Percentiles rank a stretch among this genome's conserved stretches.
Evolutionary conservation across 2,888 invertebrate species (phyloP).

Genomic region (Hyppa rectilinea): DNA sequence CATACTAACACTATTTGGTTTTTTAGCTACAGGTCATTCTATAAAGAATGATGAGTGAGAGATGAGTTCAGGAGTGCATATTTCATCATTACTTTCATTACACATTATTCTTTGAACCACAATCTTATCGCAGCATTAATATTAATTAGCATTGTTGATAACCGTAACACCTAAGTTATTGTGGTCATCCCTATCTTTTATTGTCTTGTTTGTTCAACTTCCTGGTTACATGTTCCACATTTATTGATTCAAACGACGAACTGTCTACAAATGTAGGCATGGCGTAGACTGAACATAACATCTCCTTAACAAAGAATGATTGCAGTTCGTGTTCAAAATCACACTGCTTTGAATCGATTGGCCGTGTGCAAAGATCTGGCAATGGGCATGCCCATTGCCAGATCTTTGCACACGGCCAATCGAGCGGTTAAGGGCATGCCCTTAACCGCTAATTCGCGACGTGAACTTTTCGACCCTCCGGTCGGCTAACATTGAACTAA

Average conservation of each 20-base stretch:
- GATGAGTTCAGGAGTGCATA: background rate
- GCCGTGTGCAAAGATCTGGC: slow-evolving; percentile 51
- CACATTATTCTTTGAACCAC: background rate
- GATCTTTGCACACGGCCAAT: slow-evolving; percentile 41
- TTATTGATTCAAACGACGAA: slow-evolving; percentile 8
- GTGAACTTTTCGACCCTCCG: slow-evolving; percentile 70
- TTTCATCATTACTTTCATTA: slow-evolving; percentile 13
- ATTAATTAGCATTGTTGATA: slow-evolving; percentile 28
- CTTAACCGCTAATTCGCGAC: slow-evolving; percentile 65
- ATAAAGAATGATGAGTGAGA: no score
- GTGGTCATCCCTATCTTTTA: slow-evolving; percentile 14
- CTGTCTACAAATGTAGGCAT: background rate
- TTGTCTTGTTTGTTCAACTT: slow-evolving; percentile 29
- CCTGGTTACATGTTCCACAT: slow-evolving; percentile 5
- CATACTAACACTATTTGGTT: no score
- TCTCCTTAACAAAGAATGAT: background rate
- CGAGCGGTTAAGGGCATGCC: no score
- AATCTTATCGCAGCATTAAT: slow-evolving; percentile 8
- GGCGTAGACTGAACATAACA: background rate
- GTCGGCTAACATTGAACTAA: slow-evolving; percentile 67
- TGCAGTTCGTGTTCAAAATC: background rate
- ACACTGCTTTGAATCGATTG: slow-evolving; percentile 20
- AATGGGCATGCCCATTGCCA: slow-evolving; percentile 61
- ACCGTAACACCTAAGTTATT: background rate
- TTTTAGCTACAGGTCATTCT: no score